Base-by-base conservation (phyloP, 1,140 invertebrate genomes). In the Bombus impatiens region DNA sequence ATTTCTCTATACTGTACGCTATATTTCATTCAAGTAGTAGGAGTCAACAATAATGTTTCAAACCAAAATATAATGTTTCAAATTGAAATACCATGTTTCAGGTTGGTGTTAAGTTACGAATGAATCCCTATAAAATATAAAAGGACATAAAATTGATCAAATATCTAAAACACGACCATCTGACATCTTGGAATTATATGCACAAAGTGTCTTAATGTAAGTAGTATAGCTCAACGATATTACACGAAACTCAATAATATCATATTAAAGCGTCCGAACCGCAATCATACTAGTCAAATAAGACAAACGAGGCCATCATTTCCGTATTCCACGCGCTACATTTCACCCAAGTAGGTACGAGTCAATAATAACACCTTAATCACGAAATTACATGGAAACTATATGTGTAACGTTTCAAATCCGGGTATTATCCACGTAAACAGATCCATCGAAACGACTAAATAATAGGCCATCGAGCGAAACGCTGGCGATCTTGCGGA, bases 331-430 rank as follows among this genome's bases (percentile, higher is more conserved):
- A 18, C 1, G 35, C 32, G 67, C 8, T 15, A 32, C 15, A 35
- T 35, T 18, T 25, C 18, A 22, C 18, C 47, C 68, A n/a, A 72
- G 71, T 74, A 32, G 42, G 9, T 53, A 9, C n/a, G 71, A 74
- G 37, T 74, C 71, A 15, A 74, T 74, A 32, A 44, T 74, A 74
- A 74, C n/a, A 74, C 42, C 42, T 32, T 47, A 22, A 42, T 72
- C 40, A 18, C 25, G n/a, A 74, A 74, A n/a, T n/a, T 74, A 42
- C 37, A n/a, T 5, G 28, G 71, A 28, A 44, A 32, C 40, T 32
- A 65, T 32, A 67, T 32, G 62, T 67, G 12, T 67, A 44, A 72
- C 12, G 40, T 32, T 18, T 18, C 28, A 15, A 72, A 32, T 74
- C 71, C 71, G 28, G 42, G 42, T 9, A 44, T 74, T 44, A 44